phyloP scores from a whole-genome alignment of 2,797 vertebrate species.

The Geotrypetes seraphini region DNA sequence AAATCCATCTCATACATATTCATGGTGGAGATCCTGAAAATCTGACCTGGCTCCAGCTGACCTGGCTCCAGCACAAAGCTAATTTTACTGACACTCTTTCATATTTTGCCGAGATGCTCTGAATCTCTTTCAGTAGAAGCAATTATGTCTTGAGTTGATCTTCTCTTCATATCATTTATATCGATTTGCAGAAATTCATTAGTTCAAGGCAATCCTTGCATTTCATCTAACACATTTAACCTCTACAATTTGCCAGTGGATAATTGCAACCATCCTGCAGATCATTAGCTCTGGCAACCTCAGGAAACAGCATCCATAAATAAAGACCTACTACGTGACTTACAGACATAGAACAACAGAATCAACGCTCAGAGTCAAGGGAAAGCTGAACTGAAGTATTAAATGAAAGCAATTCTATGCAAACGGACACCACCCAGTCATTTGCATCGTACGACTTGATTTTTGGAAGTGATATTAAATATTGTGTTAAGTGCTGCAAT shows the following conservation, averaged over 20 bases:
- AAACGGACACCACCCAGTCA: too few relatives aligned
- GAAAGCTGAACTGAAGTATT: background rate
- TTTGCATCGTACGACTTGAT: constrained; percentile 6
- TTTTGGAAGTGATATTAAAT: constrained; percentile 1
- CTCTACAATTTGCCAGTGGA: constrained; percentile 10
- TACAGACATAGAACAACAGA: background rate
- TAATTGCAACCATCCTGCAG: constrained; percentile 2
- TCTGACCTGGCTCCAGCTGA: too few relatives aligned
- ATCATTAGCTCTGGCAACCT: constrained; percentile 10
- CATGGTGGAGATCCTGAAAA: too few relatives aligned
- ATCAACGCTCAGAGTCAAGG: constrained; percentile 7
- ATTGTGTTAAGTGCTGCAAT: constrained; percentile 10
- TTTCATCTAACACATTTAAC: background rate
- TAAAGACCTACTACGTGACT: background rate
- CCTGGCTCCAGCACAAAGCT: too few relatives aligned
- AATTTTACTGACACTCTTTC: too few relatives aligned
- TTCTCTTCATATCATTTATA: constrained; percentile 4
- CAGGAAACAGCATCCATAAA: constrained; percentile 12
- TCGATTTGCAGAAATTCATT: background rate
- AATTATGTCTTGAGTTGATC: constrained; percentile 2
- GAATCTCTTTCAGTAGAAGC: too few relatives aligned
- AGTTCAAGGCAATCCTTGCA: background rate
- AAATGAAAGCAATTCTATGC: constrained; percentile 1
- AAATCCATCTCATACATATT: too few relatives aligned
- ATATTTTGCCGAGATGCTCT: too few relatives aligned